phyloP scores from a whole-genome alignment of 2,797 vertebrate genomes.

The Spatula clypeata region DNA sequence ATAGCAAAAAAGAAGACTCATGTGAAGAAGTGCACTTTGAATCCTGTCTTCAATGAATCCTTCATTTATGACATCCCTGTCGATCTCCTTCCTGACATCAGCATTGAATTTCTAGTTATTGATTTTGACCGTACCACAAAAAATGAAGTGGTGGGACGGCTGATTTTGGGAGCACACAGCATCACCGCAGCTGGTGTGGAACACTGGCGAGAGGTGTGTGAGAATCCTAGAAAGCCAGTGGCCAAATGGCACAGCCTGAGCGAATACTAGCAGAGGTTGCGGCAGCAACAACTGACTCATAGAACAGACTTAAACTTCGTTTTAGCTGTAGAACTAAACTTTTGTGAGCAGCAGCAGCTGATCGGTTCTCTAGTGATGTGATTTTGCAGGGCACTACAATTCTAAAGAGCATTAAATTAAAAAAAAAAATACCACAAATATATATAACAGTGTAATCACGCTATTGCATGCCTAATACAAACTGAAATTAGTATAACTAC shows the following conservation, averaged over 20 bases:
- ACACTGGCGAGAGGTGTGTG: slow-evolving; percentile 95
- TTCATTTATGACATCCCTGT: slow-evolving; percentile 96
- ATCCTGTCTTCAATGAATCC: slow-evolving; percentile 97
- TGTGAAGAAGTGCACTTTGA: slow-evolving; percentile 97
- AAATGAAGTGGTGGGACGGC: slow-evolving; percentile 93
- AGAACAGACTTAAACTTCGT: slow-evolving; percentile 63
- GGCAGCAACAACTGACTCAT: background rate
- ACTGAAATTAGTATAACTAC: slow-evolving; percentile 82
- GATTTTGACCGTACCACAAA: slow-evolving; percentile 97
- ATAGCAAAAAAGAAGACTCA: slow-evolving; percentile 99
- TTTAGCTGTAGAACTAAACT: slow-evolving; percentile 82
- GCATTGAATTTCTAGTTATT: slow-evolving; percentile 95
- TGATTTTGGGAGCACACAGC: slow-evolving; percentile 92
- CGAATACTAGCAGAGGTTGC: slow-evolving; percentile 86
- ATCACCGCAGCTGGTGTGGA: slow-evolving; percentile 84
- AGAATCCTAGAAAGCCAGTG: slow-evolving; percentile 91
- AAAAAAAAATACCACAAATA: slow-evolving; percentile 47
- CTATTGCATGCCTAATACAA: slow-evolving; percentile 87
- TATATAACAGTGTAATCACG: slow-evolving; percentile 84
- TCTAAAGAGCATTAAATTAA: slow-evolving; percentile 56
- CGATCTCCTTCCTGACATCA: slow-evolving; percentile 93
- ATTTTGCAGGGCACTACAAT: slow-evolving; percentile 81
- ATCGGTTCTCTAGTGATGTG: slow-evolving; percentile 75
- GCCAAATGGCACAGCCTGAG: slow-evolving; percentile 96
- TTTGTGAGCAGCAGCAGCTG: slow-evolving; percentile 72